Evolutionary conservation across 2,113 vertebrate species (phyloP).

Genomic region (Castor canadensis): DNA sequence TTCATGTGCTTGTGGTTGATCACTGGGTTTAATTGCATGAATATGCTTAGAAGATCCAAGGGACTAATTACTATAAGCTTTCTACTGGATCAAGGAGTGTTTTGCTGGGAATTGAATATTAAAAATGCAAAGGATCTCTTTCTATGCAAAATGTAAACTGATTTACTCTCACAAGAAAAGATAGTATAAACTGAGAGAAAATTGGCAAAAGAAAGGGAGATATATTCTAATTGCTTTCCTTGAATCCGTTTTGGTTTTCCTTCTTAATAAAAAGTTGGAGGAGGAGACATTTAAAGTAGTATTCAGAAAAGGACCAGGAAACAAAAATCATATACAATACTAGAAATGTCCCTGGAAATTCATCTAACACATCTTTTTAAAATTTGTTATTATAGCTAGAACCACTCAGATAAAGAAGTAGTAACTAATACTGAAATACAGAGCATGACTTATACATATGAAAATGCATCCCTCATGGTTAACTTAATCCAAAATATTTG

Average conservation of each 20-base stretch:
- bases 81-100: conserved; percentile 23
- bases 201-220: conserved; percentile 32
- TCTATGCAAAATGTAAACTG: conserved; percentile 60
- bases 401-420: neutral
- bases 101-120: conserved; percentile 64
- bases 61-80: conserved; percentile 70
- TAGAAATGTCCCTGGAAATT: neutral
- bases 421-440: neutral
- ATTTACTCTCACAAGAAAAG: conserved; percentile 70
- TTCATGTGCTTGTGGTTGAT: conserved; percentile 31
- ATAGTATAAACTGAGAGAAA: conserved; percentile 64
- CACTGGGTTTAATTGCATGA: conserved; percentile 56
- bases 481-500: conserved; percentile 18
- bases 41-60: conserved; percentile 69
- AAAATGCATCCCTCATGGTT: neutral
- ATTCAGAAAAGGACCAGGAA: conserved; percentile 22
- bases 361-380: neutral
- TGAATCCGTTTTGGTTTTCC: conserved; percentile 45
- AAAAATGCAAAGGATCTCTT: conserved; percentile 70
- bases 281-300: conserved; percentile 34
- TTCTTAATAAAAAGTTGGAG: conserved; percentile 28
- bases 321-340: neutral
- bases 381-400: neutral
- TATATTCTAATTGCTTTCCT: conserved; percentile 56
- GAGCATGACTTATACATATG: neutral